These are phyloP conservation scores for Agrochola lota DNA, from an alignment of 2,888 invertebrate genomes.

Conservation along the genomic window DNA sequence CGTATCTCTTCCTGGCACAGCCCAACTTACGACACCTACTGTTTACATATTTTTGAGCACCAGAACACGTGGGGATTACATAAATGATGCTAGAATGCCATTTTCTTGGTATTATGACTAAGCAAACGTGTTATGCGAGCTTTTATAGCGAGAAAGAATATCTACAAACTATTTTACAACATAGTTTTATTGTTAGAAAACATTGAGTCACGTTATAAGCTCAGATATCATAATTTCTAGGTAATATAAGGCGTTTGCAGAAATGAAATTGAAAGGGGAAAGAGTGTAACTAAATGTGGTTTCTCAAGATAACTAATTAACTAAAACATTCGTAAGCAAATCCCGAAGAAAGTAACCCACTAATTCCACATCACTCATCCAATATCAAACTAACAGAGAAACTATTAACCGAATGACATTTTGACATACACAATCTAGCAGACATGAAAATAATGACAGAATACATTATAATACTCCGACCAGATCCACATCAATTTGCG, in stretches of 20 bases:
- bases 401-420: conserved; percentile 42
- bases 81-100: conserved; percentile 65
- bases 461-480: conserved; percentile 56
- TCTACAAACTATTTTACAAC: conserved; percentile 44
- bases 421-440: conserved; percentile 48
- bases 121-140: conserved; percentile 62
- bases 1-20: conserved; percentile 76
- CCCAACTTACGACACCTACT: conserved; percentile 62
- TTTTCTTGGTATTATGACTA: conserved; percentile 70
- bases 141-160: conserved; percentile 54
- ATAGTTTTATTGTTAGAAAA: conserved; percentile 59
- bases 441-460: conserved; percentile 61
- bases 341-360: conserved; percentile 13
- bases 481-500: conserved; percentile 62
- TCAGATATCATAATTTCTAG: conserved; percentile 32
- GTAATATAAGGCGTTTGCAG: conserved; percentile 21
- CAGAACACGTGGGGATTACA: conserved; percentile 67
- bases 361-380: conserved; percentile 30
- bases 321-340: background rate
- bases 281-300: background rate
- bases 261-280: conserved; percentile 11
- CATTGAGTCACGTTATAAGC: conserved; percentile 48
- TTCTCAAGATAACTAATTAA: background rate
- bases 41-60: conserved; percentile 68
- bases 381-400: conserved; percentile 17